A percentile compares a stretch with the other conserved stretches of the same genome.
Evolutionary conservation across 2,797 vertebrate genomes (phyloP).

Genomic region (Intellagama lesueurii): DNA sequence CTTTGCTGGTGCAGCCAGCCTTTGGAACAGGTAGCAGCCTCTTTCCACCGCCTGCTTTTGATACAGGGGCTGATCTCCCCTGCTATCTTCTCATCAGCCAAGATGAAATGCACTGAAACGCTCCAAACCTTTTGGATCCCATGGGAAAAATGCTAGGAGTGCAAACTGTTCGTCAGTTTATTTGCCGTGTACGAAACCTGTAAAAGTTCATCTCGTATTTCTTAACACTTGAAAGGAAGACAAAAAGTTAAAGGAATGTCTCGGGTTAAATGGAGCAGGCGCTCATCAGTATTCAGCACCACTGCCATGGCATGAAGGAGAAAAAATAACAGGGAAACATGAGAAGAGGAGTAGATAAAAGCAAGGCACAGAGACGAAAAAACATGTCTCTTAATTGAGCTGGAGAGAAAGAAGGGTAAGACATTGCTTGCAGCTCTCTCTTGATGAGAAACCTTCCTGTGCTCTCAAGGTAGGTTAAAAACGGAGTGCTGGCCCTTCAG

Average conservation of each 20-base stretch:
- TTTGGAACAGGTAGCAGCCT: constrained; percentile 21
- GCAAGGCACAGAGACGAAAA: constrained; percentile 55
- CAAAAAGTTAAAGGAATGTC: constrained; percentile 38
- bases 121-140: not conserved
- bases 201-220: constrained; percentile 46
- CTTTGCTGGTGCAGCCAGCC: constrained; percentile 4
- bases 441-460: constrained; percentile 63
- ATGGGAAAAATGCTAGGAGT: not conserved
- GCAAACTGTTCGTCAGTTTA: constrained; percentile 7
- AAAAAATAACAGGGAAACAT: constrained; percentile 69
- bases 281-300: constrained; percentile 69
- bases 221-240: constrained; percentile 53
- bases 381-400: constrained; percentile 72
- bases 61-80: not conserved
- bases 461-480: constrained; percentile 60
- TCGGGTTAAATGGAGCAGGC: constrained; percentile 66
- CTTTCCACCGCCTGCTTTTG: constrained; percentile 26
- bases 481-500: constrained; percentile 28
- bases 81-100: constrained; percentile 11
- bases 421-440: constrained; percentile 48
- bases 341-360: constrained; percentile 74
- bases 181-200: not conserved
- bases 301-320: constrained; percentile 53
- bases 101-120: constrained; percentile 21
- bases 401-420: constrained; percentile 61